Evolutionary conservation across 2,113 vertebrate genomes (phyloP), one percentile per base, ranked within the genome.

Genomic region (Sebastes fasciatus): DNA sequence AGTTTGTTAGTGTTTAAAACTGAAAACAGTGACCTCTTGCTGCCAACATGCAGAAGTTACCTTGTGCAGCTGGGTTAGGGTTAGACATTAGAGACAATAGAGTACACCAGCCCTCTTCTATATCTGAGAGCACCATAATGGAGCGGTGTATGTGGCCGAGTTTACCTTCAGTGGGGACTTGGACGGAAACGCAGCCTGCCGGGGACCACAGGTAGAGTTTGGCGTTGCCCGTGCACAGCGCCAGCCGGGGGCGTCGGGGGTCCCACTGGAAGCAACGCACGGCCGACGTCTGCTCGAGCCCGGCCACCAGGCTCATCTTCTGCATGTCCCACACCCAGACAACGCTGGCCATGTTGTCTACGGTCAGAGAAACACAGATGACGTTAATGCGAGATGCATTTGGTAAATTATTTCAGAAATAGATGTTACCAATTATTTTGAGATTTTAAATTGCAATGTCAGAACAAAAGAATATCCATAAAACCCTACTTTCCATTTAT

Each of bases 291-390:
- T 99, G 98, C 89, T 99, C 97, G 1, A 99, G 72, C 45, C 98
- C 96, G 3, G 95, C 97, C 0, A 87, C 93, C 52, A 96, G 95
- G 12, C 94, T 93, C 94, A 99, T 94, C 92, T 92, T 97, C 69
- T 96, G 95, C 40, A 98, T 84, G 86, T 99, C 97, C 98, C 98
- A 99, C 86, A 99, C 93, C 98, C 98, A 99, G 17, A 99, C 85
- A 0, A 93, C 93, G 0, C 91, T 96, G 19, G 97, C 96, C 89
- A 97, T 93, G 79, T 95, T 98, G 92, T 99, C 98, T 99, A 83
- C 0, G 11, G 61, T 23, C 61, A 52, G 46, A 78, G 49, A 80
- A 82, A 71, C 17, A 63, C 51, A 76, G 26, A 69, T 57, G 9
- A 57, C 9, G 21, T 52, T 57, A 23, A 57, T 57, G 16, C 52